A percentile compares a stretch with the other conserved stretches of the same genome.
phyloP scores from a whole-genome alignment of 1,140 invertebrate genomes.

The Caenorhabditis inopinata region DNA sequence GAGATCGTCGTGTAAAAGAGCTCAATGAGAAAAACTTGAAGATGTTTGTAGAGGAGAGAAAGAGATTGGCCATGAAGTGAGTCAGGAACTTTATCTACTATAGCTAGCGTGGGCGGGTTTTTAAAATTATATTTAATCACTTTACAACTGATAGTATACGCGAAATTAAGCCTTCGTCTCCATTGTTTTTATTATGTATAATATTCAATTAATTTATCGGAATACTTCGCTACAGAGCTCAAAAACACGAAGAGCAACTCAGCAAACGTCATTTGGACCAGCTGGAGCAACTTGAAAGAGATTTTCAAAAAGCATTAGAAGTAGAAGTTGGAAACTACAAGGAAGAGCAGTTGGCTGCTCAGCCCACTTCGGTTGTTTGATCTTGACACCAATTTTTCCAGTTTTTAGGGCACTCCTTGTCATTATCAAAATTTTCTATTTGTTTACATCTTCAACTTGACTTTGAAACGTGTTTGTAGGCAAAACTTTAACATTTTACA shows the following conservation, averaged over 20 bases:
- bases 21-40: slow-evolving; percentile 99
- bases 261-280: slow-evolving; percentile 88
- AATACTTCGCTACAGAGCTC: slow-evolving; percentile 67
- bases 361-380: slow-evolving; percentile 31
- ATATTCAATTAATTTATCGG: too few relatives aligned
- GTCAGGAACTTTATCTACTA: not conserved
- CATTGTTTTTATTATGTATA: too few relatives aligned
- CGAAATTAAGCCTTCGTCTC: too few relatives aligned
- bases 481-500: not conserved
- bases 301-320: slow-evolving; percentile 14
- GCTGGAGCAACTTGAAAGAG: slow-evolving; percentile 32
- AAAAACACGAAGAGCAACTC: slow-evolving; percentile 87
- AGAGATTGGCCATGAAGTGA: slow-evolving; percentile 77
- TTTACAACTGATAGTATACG: too few relatives aligned
- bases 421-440: too few relatives aligned
- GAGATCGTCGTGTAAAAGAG: slow-evolving; percentile 81
- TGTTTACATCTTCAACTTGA: too few relatives aligned
- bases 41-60: slow-evolving; percentile 95
- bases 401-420: too few relatives aligned
- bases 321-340: slow-evolving; percentile 29
- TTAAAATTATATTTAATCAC: too few relatives aligned
- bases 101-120: too few relatives aligned
- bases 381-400: too few relatives aligned
- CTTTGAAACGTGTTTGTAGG: not conserved
- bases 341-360: slow-evolving; percentile 41